Conservation (phyloP, 2,113 vertebrate species). For the Spizaetus ornatus region DNA sequence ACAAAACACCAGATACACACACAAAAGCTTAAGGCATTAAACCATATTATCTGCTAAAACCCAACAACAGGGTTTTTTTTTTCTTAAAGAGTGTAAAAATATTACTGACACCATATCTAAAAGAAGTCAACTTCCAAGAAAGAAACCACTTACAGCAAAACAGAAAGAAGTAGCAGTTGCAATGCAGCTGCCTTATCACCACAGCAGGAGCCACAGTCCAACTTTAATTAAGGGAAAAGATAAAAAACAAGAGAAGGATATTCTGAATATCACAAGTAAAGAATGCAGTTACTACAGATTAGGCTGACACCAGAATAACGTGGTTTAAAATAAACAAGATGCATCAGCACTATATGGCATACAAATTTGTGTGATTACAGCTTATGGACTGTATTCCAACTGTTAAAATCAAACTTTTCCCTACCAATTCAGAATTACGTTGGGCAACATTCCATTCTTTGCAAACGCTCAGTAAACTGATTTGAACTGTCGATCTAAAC, state of each 20-base stretch:
- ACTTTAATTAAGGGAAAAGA: not conserved
- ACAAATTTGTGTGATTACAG: too few species aligned
- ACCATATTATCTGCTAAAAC: not conserved
- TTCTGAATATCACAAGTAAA: not conserved
- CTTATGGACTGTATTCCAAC: rapidly evolving
- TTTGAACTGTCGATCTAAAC: not conserved
- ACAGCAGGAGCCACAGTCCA: not conserved
- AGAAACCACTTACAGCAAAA: not conserved
- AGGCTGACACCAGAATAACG: not conserved
- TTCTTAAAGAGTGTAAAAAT: not conserved
- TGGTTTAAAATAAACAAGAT: not conserved
- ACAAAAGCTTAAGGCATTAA: not conserved
- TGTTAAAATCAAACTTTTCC: not conserved
- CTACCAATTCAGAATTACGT: not conserved
- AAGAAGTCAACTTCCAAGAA: not conserved
- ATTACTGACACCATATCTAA: not conserved
- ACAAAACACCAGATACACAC: not conserved
- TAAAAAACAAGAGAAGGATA: not conserved
- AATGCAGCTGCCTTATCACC: not conserved
- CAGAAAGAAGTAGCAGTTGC: not conserved
- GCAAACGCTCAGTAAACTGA: not conserved
- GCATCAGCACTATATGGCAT: rapidly evolving
- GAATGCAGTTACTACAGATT: rapidly evolving
- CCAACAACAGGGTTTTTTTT: not conserved
- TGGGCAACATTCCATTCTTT: not conserved